A percentile compares a stretch with the other conserved stretches of the same genome.
Conservation (phyloP, 2,888 invertebrate species). For the Lochmaea crataegi region DNA sequence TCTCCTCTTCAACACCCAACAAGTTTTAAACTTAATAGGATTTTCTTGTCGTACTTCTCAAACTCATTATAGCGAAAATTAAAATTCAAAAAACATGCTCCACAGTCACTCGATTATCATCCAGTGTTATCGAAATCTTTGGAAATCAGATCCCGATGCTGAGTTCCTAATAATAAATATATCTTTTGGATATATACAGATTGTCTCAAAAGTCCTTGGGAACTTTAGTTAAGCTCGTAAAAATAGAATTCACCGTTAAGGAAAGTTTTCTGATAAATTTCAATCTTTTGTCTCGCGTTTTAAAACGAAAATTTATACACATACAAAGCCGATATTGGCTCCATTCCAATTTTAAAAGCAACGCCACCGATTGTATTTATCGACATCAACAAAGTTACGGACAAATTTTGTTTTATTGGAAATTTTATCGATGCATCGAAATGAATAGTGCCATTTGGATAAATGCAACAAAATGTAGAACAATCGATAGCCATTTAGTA, state of each 20-base stretch:
- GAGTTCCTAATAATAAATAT: neutral
- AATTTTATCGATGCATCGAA: neutral
- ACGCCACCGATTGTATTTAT: conserved; percentile 1
- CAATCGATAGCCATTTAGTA: no score
- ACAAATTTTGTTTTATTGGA: neutral
- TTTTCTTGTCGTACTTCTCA: no score
- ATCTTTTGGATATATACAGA: no score
- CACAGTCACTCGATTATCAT: neutral
- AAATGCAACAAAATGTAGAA: no score
- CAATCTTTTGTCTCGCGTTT: neutral
- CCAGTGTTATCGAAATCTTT: conserved; percentile 12
- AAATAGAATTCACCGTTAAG: no score
- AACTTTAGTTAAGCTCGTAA: no score
- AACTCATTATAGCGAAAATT: no score
- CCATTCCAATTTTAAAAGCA: neutral
- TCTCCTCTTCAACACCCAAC: no score
- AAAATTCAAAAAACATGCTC: conserved; percentile 1
- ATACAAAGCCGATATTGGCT: conserved; percentile 4
- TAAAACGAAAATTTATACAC: conserved; percentile 8
- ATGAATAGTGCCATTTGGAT: neutral
- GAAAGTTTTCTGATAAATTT: no score
- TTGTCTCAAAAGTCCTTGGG: no score
- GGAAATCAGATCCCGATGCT: neutral
- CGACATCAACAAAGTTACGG: neutral
- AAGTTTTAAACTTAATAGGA: no score